phyloP scores from a whole-genome alignment of 2,888 invertebrate genomes.

The Entomobrya multifasciata region DNA sequence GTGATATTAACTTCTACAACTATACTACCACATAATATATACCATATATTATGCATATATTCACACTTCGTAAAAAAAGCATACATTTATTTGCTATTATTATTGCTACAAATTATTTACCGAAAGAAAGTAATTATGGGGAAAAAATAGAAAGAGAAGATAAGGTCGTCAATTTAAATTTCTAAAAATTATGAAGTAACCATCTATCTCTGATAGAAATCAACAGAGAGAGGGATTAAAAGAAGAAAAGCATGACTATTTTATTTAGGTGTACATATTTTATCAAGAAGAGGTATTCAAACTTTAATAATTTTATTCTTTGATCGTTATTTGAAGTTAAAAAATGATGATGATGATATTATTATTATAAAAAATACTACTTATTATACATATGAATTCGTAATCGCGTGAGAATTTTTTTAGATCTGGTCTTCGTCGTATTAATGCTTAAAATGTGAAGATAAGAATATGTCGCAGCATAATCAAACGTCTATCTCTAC shows the following conservation, averaged over 20 bases:
- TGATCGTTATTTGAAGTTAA: slow-evolving; percentile 19
- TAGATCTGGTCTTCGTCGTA: slow-evolving; percentile 34
- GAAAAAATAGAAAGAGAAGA: neutral
- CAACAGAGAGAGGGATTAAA: neutral
- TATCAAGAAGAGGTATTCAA: too few species aligned
- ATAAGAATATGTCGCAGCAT: neutral
- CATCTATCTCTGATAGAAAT: slow-evolving; percentile 18
- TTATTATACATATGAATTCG: slow-evolving; percentile 21
- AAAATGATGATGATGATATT: slow-evolving; percentile 43
- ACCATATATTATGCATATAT: slow-evolving; percentile 30
- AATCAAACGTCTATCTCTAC: slow-evolving; percentile 22
- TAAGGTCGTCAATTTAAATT: slow-evolving; percentile 18
- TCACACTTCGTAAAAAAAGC: slow-evolving; percentile 23
- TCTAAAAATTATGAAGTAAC: slow-evolving; percentile 10
- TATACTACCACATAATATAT: slow-evolving; percentile 41
- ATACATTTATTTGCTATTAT: slow-evolving; percentile 24
- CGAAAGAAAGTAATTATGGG: neutral
- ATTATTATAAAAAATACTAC: neutral
- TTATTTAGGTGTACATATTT: slow-evolving; percentile 26
- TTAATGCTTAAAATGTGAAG: neutral
- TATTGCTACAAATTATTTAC: slow-evolving; percentile 34
- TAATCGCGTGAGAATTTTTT: slow-evolving; percentile 38
- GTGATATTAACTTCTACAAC: slow-evolving; percentile 66
- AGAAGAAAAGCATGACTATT: slow-evolving; percentile 21
- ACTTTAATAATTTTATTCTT: slow-evolving; percentile 28